phyloP scores from a whole-genome alignment of 1,140 invertebrate species.

The Diprion similis region DNA sequence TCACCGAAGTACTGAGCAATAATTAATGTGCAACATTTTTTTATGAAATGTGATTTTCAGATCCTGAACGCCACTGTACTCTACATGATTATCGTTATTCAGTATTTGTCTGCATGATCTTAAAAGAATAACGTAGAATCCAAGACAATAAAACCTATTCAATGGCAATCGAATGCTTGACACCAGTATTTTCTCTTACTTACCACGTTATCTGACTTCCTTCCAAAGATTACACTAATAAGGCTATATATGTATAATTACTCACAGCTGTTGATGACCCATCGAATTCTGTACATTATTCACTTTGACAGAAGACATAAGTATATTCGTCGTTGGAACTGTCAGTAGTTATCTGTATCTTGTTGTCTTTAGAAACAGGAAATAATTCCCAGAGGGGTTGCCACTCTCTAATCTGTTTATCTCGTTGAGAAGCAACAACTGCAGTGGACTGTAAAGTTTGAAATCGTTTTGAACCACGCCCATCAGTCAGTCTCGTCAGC shows the following conservation, averaged over 20 bases:
- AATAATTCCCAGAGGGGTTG: background rate
- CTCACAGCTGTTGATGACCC: background rate
- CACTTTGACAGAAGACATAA: no score
- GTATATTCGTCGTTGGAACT: no score
- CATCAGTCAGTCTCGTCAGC: background rate
- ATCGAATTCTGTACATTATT: no score
- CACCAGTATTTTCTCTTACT: no score
- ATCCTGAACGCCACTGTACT: background rate
- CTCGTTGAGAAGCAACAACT: background rate
- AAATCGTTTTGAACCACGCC: background rate
- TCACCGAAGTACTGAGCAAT: background rate
- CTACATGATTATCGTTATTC: background rate
- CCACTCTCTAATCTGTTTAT: constrained; percentile 7
- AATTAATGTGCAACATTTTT: background rate
- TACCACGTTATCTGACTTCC: no score
- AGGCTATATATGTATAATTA: no score
- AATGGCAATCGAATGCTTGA: no score
- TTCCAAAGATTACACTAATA: no score
- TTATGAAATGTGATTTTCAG: background rate
- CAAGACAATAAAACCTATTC: no score
- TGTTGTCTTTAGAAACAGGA: background rate
- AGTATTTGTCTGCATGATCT: background rate
- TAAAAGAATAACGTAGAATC: no score
- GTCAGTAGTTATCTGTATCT: background rate
- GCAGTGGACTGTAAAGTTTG: background rate